Percentiles rank a stretch among this genome's conserved stretches.
Conservation (phyloP, 2,797 vertebrate species). For the Clarias platycephalus region DNA sequence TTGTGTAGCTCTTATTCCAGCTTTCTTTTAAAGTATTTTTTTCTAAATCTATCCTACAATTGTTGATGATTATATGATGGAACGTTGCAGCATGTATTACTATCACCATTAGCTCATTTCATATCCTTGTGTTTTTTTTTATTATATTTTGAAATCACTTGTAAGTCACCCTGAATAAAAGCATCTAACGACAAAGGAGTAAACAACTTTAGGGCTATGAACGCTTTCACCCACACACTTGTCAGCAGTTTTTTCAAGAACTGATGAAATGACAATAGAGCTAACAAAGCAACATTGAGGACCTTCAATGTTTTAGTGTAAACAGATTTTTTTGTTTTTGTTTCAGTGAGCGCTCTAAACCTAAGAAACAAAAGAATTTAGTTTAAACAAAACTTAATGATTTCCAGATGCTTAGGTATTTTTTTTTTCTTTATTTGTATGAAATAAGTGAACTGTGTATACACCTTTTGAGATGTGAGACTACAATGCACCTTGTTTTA, state of each 20-base stretch:
- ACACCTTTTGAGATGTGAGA: not conserved
- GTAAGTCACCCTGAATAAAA: not conserved
- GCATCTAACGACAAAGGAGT: not conserved
- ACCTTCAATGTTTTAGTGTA: not conserved
- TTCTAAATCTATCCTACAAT: not conserved
- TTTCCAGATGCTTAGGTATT: not conserved
- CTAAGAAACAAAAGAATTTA: not conserved
- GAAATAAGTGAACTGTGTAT: not conserved
- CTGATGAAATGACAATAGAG: not conserved
- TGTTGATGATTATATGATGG: not conserved
- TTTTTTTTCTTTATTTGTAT: not conserved
- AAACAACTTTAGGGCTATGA: not conserved
- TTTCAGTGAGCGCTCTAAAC: not conserved
- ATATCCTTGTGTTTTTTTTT: not conserved
- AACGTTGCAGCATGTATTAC: too few species aligned
- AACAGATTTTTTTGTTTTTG: not conserved
- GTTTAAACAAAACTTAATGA: not conserved
- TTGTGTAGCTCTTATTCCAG: not conserved
- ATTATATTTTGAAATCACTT: not conserved
- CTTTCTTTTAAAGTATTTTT: not conserved
- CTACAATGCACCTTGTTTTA: not conserved
- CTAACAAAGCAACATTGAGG: not conserved
- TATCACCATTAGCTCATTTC: constrained; percentile 2
- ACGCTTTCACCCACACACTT: not conserved
- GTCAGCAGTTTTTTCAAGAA: not conserved